Base-by-base conservation (phyloP, 2,113 vertebrate species). In the Bubo scandiacus region DNA sequence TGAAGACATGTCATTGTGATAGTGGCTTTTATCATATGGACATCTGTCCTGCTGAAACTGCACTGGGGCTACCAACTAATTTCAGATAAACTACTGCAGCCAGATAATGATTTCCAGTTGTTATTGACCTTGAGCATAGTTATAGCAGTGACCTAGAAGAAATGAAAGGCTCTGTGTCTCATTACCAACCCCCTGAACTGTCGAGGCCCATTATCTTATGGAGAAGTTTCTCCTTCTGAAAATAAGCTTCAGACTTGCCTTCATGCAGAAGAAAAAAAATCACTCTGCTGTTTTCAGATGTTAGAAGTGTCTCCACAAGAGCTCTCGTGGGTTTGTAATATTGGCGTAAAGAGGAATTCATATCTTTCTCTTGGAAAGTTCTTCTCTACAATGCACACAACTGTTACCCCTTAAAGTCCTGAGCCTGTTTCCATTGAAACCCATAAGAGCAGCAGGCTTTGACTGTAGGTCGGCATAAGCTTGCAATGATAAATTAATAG, bases 81-180 rank as follows among this genome's bases (percentile, higher is more conserved):
- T 94, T 95, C 62, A 93, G 72, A 90, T 81, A 80, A 95, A 82
- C 77, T 91, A 70, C 85, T 34, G 25, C 86, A 89, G 68, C 79
- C 62, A 62, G 80, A 78, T 95, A 91, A 95, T 94, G 92, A 84
- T 79, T 96, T 90, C 65, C 92, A 91, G 86, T 92, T 78, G 81
- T 85, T 94, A 8, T 57, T 91, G 87, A 93, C 94, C 85, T 81
- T 83, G 82, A 66, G 82, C 58, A 43, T 85, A 81, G 77, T 95
- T 95, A 83, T 3, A 89, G 89, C 68, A 70, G 79, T 81, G 86
- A 95, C 95, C 96, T 90, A 27, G 79, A 87, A 84, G 92, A 77
- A 95, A 75, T 80, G 58, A 96, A 93, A 93, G 59, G 74, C 45
- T 90, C 84, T 40, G 45, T 80, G 79, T 65, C 81, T 96, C 89